These are phyloP conservation scores for Drosophila parthenogenetica DNA, from an alignment of 2,888 invertebrate genomes.

Conservation along the genomic window DNA sequence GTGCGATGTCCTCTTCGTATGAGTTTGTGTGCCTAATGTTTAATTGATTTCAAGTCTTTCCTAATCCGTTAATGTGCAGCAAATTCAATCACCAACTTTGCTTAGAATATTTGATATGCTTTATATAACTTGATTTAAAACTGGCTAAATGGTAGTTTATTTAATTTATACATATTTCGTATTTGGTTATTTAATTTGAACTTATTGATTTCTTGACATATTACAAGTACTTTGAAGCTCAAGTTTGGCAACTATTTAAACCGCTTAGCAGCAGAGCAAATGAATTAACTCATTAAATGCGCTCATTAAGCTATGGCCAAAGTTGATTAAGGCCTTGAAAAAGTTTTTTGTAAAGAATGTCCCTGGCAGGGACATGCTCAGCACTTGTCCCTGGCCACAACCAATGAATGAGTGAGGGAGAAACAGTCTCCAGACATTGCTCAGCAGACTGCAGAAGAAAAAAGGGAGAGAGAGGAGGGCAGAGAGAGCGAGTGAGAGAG, in stretches of 20 bases:
- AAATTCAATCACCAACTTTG: conserved; percentile 24
- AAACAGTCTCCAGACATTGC: too few relatives aligned
- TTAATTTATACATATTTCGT: too few relatives aligned
- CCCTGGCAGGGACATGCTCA: conserved; percentile 13
- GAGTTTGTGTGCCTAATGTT: conserved; percentile 12
- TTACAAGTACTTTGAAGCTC: conserved; percentile 10
- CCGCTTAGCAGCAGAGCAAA: conserved; percentile 35
- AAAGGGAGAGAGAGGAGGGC: neutral
- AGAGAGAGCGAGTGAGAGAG: neutral
- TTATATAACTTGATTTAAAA: neutral
- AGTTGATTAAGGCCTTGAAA: conserved; percentile 78
- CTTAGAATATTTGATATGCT: neutral
- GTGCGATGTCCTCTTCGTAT: conserved; percentile 6
- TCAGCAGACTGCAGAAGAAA: neutral
- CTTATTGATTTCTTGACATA: neutral
- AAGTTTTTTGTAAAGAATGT: conserved; percentile 59
- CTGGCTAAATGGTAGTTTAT: too few relatives aligned
- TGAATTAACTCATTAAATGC: conserved; percentile 73
- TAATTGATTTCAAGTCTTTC: conserved; percentile 52
- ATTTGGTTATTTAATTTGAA: neutral
- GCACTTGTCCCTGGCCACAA: neutral
- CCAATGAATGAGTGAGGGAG: too few relatives aligned
- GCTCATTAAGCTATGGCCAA: conserved; percentile 69
- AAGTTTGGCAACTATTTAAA: conserved; percentile 43
- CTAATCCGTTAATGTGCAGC: conserved; percentile 40